Base-by-base conservation (phyloP, 2,797 vertebrate genomes). In the Malacoctenus gilli region DNA sequence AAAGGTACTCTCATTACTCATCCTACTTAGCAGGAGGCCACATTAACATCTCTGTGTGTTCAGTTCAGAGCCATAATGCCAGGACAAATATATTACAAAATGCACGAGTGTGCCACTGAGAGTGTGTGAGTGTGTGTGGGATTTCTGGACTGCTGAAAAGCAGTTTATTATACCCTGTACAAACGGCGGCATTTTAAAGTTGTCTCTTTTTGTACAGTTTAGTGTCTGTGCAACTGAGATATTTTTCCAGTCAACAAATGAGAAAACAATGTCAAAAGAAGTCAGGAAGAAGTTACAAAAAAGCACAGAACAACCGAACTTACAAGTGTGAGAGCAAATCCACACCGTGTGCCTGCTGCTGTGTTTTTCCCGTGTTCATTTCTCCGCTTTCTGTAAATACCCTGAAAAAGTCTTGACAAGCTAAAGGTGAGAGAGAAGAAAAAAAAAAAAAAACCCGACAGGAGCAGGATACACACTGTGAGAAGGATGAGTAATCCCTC, bases 1-100 rank as follows among this genome's bases (percentile, higher is more conserved):
- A 68, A 61, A 62, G 62, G 21, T 48, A 13, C 53, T 38, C 38
- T 72, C 50, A 69, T 77, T 59, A 59, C 30, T 61, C 40, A 56
- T 37, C 21, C 31, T 21, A 37, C 69, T 60, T 42, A 39, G 62
- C 35, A 50, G 61, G 58, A 70, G 38, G 53, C 48, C 15, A 15
- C 51, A 68, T 72, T 62, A 73, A 35, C 58, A 37, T 59, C 19
- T 28, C n/a, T 42, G 64, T 66, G 65, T 60, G 55, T 63, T 28
- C 18, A 49, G 25, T 28, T 28, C 25, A 28, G 2, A 42, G 42
- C 31, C 2, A 2, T 58, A 71, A 63, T 48, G 20, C 3, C 2
- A 7, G 10, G 47, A 25, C 42, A 58, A 75, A 70, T 69, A 49
- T 23, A 38, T 53, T 40, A 39, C 15, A 44, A 20, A 44, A 60